Percentiles rank a stretch among this genome's conserved stretches.
phyloP scores from a whole-genome alignment of 2,113 vertebrate species.

The Microtus richardsoni region DNA sequence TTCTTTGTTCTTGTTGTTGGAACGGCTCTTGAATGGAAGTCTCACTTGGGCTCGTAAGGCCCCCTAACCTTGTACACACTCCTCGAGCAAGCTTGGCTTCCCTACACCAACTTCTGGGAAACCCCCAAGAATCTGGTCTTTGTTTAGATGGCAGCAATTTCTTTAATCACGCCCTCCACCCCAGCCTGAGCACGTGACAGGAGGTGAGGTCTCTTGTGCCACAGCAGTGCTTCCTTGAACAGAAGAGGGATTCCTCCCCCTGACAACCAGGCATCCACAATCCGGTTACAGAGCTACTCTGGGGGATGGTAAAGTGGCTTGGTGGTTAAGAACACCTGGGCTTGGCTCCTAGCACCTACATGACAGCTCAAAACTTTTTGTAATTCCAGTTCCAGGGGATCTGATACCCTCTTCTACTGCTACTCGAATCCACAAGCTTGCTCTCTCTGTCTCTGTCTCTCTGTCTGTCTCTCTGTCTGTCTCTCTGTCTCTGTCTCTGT shows the following conservation, averaged over 20 bases:
- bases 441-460: too few relatives aligned
- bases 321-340: not conserved
- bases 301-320: not conserved
- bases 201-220: not conserved
- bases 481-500: too few relatives aligned
- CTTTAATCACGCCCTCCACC: not conserved
- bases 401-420: not conserved
- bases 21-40: not conserved
- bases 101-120: not conserved
- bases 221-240: not conserved
- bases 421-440: too few relatives aligned
- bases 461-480: accelerated
- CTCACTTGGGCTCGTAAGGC: too few relatives aligned
- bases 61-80: not conserved
- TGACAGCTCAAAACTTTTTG: not conserved
- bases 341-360: not conserved
- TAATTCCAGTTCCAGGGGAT: not conserved
- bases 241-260: not conserved
- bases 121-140: not conserved
- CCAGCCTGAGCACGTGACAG: not conserved
- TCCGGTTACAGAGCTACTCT: not conserved
- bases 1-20: not conserved
- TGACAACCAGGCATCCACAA: too few relatives aligned
- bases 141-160: not conserved
- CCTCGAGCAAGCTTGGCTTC: not conserved